Percentiles rank a stretch among this genome's conserved stretches.
phyloP scores from a whole-genome alignment of 1,140 invertebrate species.

The Schmidtea mediterranea region DNA sequence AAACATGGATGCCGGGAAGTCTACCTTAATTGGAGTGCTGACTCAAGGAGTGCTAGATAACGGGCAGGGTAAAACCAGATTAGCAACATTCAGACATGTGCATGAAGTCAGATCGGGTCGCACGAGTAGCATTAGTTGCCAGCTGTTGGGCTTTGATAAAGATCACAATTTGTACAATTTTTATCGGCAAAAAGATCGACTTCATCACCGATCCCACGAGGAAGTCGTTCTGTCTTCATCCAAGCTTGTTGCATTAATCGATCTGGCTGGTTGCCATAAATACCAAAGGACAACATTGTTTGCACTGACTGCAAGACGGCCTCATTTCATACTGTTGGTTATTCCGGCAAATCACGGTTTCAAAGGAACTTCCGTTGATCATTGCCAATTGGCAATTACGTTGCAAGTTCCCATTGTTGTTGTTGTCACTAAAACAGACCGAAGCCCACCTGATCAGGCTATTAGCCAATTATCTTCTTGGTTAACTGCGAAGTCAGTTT shows the following conservation, averaged over 20 bases:
- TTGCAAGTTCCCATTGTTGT: background rate
- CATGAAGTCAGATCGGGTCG: conserved; percentile 2
- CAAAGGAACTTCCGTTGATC: background rate
- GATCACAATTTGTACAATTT: background rate
- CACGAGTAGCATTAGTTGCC: background rate
- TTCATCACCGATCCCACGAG: background rate
- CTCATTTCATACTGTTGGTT: background rate
- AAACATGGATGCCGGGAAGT: background rate
- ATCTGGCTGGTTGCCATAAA: background rate
- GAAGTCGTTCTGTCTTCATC: background rate
- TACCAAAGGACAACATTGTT: background rate
- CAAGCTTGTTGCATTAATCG: background rate
- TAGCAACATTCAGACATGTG: background rate
- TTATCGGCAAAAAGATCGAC: background rate
- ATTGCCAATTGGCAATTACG: background rate
- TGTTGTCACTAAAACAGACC: conserved; percentile 1
- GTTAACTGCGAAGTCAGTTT: too few relatives aligned
- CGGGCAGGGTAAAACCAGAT: background rate
- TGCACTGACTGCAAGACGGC: background rate
- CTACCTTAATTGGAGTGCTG: background rate
- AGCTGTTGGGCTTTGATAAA: background rate
- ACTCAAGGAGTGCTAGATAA: background rate
- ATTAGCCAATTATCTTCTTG: too few relatives aligned
- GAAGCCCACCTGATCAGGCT: background rate
- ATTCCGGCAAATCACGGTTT: background rate